These are phyloP conservation scores for Ectropis grisescens DNA, from an alignment of 1,140 invertebrate genomes.

Conservation along the genomic window DNA sequence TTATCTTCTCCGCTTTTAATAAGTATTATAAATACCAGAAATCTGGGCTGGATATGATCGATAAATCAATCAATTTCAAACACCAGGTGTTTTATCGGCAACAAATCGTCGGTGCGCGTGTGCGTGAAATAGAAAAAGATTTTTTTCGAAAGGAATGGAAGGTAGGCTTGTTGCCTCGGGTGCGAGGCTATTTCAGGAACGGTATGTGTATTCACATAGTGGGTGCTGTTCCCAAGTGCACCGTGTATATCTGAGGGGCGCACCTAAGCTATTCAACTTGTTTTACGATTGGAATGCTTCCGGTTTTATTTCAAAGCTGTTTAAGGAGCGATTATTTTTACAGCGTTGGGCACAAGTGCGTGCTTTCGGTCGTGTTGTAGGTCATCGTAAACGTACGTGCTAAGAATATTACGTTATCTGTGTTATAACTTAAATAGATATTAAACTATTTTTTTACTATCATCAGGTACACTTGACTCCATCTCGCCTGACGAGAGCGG, in stretches of 20 bases:
- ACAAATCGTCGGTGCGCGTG: not conserved
- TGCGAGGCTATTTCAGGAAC: slow-evolving; percentile 44
- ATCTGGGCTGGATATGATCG: not conserved
- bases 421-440: not conserved
- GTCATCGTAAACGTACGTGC: not conserved
- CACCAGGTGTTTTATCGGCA: slow-evolving; percentile 7
- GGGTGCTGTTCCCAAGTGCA: slow-evolving; percentile 44
- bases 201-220: slow-evolving; percentile 29
- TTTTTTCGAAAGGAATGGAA: slow-evolving; percentile 10
- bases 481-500: too few relatives aligned
- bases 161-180: not conserved
- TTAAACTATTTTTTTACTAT: too few relatives aligned
- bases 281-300: slow-evolving; percentile 20
- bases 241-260: slow-evolving; percentile 51
- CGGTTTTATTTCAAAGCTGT: slow-evolving; percentile 2
- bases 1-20: too few relatives aligned
- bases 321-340: not conserved
- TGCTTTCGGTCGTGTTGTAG: too few relatives aligned
- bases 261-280: slow-evolving; percentile 36
- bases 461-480: too few relatives aligned
- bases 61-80: slow-evolving; percentile 4
- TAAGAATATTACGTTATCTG: not conserved
- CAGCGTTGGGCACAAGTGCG: too few relatives aligned
- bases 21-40: too few relatives aligned
- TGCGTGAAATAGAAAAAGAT: not conserved